phyloP scores from a whole-genome alignment of 2,888 invertebrate species.

The Apoda limacodes region DNA sequence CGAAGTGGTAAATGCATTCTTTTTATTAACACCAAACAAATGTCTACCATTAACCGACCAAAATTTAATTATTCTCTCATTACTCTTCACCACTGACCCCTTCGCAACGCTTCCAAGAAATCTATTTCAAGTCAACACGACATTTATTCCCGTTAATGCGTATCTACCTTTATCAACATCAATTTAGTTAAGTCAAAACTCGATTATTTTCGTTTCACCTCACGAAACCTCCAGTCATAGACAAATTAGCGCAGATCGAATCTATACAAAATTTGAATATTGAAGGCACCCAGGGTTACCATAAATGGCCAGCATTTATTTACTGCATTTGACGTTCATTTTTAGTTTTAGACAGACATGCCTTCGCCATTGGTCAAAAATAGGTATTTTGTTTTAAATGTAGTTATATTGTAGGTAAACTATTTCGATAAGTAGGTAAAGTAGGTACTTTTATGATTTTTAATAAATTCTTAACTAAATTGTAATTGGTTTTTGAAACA shows the following conservation, averaged over 20 bases:
- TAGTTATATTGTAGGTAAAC: no score
- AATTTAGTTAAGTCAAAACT: conserved; percentile 8
- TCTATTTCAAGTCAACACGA: conserved; percentile 16
- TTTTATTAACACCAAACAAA: conserved; percentile 26
- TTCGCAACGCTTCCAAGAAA: conserved; percentile 28
- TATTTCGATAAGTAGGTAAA: no score
- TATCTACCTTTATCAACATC: conserved; percentile 12
- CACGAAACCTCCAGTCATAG: conserved; percentile 49
- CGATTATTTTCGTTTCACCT: conserved; percentile 6
- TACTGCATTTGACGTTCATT: no score
- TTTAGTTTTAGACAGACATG: no score
- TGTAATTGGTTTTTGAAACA: no score
- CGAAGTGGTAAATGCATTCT: conserved; percentile 1
- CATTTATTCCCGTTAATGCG: conserved; percentile 20
- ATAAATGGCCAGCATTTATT: no score
- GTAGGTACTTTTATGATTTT: no score
- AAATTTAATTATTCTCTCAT: conserved; percentile 43
- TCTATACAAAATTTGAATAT: conserved; percentile 51
- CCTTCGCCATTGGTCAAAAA: no score
- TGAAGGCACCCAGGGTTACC: no score
- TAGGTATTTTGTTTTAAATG: no score
- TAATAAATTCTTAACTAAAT: no score
- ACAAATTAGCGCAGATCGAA: conserved; percentile 65
- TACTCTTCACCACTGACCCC: conserved; percentile 29
- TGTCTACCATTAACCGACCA: conserved; percentile 35